A percentile compares a stretch with the other conserved stretches of the same genome.
Conservation (phyloP, 2,888 invertebrate species). For the Cinara cedri region DNA sequence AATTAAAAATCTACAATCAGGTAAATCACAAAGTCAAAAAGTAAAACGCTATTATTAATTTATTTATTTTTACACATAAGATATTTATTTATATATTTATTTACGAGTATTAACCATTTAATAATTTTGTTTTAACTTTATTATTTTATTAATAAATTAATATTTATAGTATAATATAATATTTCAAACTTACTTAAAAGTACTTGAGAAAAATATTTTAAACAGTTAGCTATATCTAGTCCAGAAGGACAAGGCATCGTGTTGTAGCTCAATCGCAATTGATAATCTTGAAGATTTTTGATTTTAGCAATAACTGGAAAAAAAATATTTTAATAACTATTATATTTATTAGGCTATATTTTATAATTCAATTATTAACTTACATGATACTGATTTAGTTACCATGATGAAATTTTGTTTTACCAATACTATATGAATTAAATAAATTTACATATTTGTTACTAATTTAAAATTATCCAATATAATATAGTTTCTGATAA, state of each 20-base stretch:
- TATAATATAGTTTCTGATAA: not conserved
- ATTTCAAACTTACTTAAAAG: conserved; percentile 70
- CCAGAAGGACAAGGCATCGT: conserved; percentile 92
- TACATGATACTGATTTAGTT: conserved; percentile 55
- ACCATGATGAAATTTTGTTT: conserved; percentile 38
- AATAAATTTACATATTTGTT: not conserved
- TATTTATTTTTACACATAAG: no score
- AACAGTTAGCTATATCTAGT: conserved; percentile 93
- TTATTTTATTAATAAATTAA: no score
- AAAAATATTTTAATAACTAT: conserved; percentile 32
- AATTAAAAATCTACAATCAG: no score
- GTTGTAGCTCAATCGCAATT: conserved; percentile 88
- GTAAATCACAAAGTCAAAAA: no score
- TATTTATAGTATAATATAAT: not conserved
- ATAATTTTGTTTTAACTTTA: no score
- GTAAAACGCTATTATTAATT: no score
- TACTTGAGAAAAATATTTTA: conserved; percentile 70
- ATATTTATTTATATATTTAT: no score
- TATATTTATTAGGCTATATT: not conserved
- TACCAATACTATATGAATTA: not conserved
- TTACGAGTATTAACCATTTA: no score
- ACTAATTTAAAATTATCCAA: not conserved
- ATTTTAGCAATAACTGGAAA: conserved; percentile 94
- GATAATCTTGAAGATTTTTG: conserved; percentile 94
- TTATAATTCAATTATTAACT: not conserved